These are phyloP conservation scores for Gymnocypris eckloni DNA, from an alignment of 2,797 vertebrate genomes.

Conservation along the genomic window DNA sequence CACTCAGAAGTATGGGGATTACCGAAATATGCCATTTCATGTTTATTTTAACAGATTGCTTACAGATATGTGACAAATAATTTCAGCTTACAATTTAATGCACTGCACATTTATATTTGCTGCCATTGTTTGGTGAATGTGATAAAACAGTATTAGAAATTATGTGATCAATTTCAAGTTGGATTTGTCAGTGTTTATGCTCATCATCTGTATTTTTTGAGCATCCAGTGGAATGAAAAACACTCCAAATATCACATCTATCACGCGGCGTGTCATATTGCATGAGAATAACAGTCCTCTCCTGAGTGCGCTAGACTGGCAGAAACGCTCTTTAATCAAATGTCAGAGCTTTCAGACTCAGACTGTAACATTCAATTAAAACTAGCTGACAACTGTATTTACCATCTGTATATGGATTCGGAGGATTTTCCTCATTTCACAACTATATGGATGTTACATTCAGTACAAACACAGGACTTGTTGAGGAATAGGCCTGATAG, in stretches of 20 bases:
- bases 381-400: constrained; percentile 40
- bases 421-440: constrained; percentile 29
- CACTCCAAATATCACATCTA: constrained; percentile 63
- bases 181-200: constrained; percentile 1
- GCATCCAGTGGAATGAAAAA: constrained; percentile 61
- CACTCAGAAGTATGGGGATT: background rate
- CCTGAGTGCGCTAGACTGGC: constrained; percentile 69
- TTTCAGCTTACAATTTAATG: background rate
- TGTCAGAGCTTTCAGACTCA: constrained; percentile 77
- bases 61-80: constrained; percentile 8
- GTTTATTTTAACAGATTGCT: constrained; percentile 19
- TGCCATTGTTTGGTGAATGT: background rate
- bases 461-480: constrained; percentile 9
- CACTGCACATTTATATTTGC: background rate
- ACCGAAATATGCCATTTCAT: background rate
- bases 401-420: constrained; percentile 5
- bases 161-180: background rate
- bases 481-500: constrained; percentile 16
- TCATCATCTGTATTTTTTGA: constrained; percentile 42
- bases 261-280: constrained; percentile 63
- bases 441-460: constrained; percentile 63
- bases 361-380: constrained; percentile 71
- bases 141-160: constrained; percentile 29
- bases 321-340: constrained; percentile 80
- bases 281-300: constrained; percentile 63